phyloP scores from a whole-genome alignment of 2,113 vertebrate genomes.

The Urocitellus parryii region DNA sequence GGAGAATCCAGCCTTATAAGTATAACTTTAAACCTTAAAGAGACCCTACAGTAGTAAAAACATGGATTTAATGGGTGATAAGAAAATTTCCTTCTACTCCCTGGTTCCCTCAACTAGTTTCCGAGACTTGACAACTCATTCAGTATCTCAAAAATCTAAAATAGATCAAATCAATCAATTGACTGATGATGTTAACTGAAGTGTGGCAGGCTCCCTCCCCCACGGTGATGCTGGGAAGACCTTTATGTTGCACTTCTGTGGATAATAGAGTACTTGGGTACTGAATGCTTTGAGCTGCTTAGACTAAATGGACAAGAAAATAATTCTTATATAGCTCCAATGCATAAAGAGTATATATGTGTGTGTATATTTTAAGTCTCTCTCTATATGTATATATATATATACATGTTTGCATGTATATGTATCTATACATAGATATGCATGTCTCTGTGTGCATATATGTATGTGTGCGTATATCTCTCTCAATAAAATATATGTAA shows the following conservation, averaged over 20 bases:
- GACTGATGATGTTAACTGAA: not conserved
- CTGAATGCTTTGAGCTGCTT: not conserved
- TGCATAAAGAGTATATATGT: not conserved
- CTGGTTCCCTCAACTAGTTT: not conserved
- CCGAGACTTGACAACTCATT: not conserved
- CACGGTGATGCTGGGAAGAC: not conserved
- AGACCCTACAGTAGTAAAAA: not conserved
- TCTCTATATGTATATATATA: not conserved
- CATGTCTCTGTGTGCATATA: not conserved
- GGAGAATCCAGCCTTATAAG: not conserved
- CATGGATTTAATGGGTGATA: not conserved
- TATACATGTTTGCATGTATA: fast-evolving
- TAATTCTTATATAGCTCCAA: not conserved
- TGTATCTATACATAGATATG: not conserved
- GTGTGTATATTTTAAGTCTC: not conserved
- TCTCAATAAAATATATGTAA: not conserved
- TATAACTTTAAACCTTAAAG: not conserved
- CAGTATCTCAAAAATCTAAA: not conserved
- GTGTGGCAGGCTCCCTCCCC: not conserved
- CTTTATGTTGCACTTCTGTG: not conserved
- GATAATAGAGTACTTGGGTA: not conserved
- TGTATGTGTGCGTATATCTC: not conserved
- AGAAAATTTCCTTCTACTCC: not conserved
- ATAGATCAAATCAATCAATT: not conserved
- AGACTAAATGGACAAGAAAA: not conserved